These are phyloP conservation scores for Melitaea cinxia DNA, from an alignment of 1,140 invertebrate species.

Conservation along the genomic window DNA sequence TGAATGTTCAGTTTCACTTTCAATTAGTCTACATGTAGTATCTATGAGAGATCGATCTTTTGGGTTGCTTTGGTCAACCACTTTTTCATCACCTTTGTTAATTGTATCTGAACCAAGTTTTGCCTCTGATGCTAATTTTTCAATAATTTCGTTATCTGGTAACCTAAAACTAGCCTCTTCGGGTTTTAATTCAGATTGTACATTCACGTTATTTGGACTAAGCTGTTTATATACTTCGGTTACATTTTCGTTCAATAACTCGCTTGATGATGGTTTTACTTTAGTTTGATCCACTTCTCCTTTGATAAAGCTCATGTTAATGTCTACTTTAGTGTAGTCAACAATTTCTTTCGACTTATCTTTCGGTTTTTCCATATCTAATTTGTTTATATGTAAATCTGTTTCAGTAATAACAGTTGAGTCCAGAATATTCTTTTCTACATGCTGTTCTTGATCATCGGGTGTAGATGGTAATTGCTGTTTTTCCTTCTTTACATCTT, in stretches of 20 bases:
- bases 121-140: background rate
- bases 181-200: background rate
- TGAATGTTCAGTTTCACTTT: conserved; percentile 10
- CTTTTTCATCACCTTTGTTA: background rate
- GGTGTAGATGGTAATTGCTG: too few species aligned
- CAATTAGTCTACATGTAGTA: background rate
- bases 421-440: too few species aligned
- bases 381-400: too few species aligned
- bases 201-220: background rate
- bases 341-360: background rate
- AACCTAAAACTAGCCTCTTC: background rate
- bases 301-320: background rate
- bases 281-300: background rate
- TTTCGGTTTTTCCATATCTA: background rate
- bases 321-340: background rate
- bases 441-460: too few species aligned
- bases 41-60: background rate
- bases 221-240: background rate
- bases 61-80: background rate
- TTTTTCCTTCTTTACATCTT: background rate
- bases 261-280: background rate
- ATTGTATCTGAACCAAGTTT: background rate
- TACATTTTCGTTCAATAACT: background rate
- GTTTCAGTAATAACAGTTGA: too few species aligned
- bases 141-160: background rate